Conservation (phyloP, 2,888 invertebrate genomes). For the Ophion costatus region DNA sequence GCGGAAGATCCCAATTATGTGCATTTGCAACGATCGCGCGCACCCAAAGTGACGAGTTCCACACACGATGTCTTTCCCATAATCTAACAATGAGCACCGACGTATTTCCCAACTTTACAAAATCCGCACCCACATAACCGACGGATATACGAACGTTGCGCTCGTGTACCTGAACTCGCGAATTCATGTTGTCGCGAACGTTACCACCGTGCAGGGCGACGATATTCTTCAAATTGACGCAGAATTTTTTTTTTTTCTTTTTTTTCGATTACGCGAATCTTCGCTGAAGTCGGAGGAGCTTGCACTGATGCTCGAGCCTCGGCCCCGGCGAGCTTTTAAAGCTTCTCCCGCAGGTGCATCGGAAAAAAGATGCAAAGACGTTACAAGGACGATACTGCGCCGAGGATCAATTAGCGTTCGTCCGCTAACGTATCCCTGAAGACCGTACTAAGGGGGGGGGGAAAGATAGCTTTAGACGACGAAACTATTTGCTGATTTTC, state of each 20-base stretch:
- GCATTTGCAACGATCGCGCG: slow-evolving; percentile 29
- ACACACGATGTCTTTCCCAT: slow-evolving; percentile 32
- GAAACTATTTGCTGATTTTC: too few species aligned
- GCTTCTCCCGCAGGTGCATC: not conserved
- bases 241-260: not conserved
- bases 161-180: slow-evolving; percentile 38
- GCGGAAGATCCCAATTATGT: slow-evolving; percentile 57
- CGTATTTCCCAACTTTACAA: slow-evolving; percentile 42
- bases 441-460: not conserved
- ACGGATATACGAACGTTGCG: not conserved
- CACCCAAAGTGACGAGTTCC: not conserved
- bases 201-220: not conserved
- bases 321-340: slow-evolving; percentile 27
- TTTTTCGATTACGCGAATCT: not conserved
- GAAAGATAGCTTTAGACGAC: too few species aligned
- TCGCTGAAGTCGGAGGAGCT: not conserved
- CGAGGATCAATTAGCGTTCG: slow-evolving; percentile 26
- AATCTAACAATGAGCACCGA: slow-evolving; percentile 33
- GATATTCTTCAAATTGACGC: not conserved
- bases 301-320: not conserved
- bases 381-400: slow-evolving; percentile 9
- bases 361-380: not conserved
- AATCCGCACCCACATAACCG: not conserved
- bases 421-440: slow-evolving; percentile 24
- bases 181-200: slow-evolving; percentile 33